Evolutionary conservation across 2,113 vertebrate species (phyloP).

Genomic region (Natator depressus): DNA sequence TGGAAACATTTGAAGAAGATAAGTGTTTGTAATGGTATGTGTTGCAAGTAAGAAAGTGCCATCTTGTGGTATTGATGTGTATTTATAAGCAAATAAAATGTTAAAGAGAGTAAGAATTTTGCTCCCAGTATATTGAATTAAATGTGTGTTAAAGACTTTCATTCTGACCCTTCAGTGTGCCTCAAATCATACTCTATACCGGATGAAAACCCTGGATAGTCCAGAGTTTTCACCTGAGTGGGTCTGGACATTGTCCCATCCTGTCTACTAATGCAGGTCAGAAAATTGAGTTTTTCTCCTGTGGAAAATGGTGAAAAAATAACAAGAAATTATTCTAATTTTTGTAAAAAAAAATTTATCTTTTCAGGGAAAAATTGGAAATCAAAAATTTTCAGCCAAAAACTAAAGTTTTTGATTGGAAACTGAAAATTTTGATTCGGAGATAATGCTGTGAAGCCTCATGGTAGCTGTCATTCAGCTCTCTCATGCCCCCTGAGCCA

Average conservation of each 20-base stretch:
- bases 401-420: neutral
- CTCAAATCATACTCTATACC: neutral
- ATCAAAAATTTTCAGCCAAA: neutral
- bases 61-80: conserved; percentile 86
- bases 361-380: neutral
- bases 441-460: neutral
- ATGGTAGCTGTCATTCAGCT: neutral
- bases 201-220: neutral
- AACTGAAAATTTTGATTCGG: neutral
- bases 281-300: neutral
- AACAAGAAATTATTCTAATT: neutral
- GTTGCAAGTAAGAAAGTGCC: conserved; percentile 83
- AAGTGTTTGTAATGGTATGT: conserved; percentile 78
- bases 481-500: neutral
- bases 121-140: conserved; percentile 55
- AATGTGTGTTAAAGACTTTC: conserved; percentile 52
- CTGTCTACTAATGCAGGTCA: neutral
- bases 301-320: neutral
- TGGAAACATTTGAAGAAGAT: conserved; percentile 78
- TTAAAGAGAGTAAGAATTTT: conserved; percentile 76
- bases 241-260: neutral
- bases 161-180: conserved; percentile 10
- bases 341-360: neutral
- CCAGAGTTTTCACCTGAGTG: neutral
- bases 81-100: conserved; percentile 85